Evolutionary conservation across 2,113 vertebrate species (phyloP).

Genomic region (Mandrillus leucophaeus): DNA sequence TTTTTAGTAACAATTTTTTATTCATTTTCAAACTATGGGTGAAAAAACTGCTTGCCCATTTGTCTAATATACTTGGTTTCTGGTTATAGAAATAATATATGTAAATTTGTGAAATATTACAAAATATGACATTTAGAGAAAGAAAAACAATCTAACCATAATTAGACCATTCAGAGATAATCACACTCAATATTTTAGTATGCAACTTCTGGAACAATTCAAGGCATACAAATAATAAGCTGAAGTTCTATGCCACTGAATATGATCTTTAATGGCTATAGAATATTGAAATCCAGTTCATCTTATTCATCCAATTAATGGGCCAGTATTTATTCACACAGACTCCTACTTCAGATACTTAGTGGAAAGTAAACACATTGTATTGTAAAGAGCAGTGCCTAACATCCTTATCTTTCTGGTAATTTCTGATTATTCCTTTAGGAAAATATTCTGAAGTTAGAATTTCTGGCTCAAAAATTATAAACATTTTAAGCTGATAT

Average conservation of each 20-base stretch:
- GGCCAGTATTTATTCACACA: neutral
- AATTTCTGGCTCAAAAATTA: neutral
- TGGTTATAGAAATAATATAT: neutral
- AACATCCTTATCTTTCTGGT: neutral
- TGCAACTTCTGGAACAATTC: neutral
- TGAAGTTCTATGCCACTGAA: neutral
- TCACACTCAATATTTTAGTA: neutral
- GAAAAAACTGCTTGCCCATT: neutral
- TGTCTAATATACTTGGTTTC: neutral
- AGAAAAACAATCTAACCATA: neutral
- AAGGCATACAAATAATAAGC: neutral
- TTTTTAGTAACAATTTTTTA: neutral
- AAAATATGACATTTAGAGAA: neutral
- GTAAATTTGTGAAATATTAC: neutral
- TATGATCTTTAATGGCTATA: neutral
- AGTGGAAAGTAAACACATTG: neutral
- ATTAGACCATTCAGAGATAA: neutral
- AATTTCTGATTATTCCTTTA: neutral
- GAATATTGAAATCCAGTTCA: too few relatives aligned
- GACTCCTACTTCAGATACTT: neutral
- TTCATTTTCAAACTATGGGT: neutral
- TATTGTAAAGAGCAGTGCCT: neutral
- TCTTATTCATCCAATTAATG: neutral
- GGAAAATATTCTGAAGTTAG: neutral
- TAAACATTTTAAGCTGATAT: neutral